Evolutionary conservation across 2,888 invertebrate genomes (phyloP).

Genomic region (Lasioglossum calceatum): DNA sequence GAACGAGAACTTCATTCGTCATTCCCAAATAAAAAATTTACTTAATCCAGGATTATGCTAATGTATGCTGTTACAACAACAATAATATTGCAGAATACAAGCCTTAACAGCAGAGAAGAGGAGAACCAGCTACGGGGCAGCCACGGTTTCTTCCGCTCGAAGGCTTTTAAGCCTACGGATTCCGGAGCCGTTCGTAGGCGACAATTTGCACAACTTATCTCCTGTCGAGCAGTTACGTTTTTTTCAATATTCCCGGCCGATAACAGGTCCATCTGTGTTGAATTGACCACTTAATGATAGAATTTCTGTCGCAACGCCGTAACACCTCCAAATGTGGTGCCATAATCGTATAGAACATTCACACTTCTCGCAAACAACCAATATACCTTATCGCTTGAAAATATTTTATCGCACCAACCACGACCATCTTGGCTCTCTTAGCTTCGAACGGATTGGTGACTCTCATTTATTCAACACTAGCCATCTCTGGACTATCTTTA

Average conservation of each 20-base stretch:
- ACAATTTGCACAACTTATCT: constrained; percentile 22
- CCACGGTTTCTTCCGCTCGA: not conserved
- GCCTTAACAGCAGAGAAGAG: constrained; percentile 16
- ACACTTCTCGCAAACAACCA: constrained; percentile 8
- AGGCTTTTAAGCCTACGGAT: constrained; percentile 21
- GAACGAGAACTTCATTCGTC: constrained; percentile 53
- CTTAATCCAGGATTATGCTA: constrained; percentile 61
- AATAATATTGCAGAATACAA: constrained; percentile 51
- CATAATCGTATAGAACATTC: constrained; percentile 1
- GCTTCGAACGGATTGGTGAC: not conserved
- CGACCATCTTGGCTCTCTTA: not conserved
- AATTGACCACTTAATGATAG: constrained; percentile 13
- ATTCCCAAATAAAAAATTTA: constrained; percentile 44
- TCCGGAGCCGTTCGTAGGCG: not conserved
- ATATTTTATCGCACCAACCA: not conserved
- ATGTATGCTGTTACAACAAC: constrained; percentile 50
- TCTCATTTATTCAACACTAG: not conserved
- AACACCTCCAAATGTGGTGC: not conserved
- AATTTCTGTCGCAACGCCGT: not conserved
- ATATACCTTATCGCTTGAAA: not conserved
- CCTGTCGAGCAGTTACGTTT: not conserved
- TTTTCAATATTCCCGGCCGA: not conserved
- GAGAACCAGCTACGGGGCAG: not conserved
- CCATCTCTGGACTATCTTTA: not conserved
- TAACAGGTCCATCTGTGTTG: not conserved